Evolutionary conservation across 1,140 invertebrate genomes (phyloP).

Genomic region (Paracyclopina nana): DNA sequence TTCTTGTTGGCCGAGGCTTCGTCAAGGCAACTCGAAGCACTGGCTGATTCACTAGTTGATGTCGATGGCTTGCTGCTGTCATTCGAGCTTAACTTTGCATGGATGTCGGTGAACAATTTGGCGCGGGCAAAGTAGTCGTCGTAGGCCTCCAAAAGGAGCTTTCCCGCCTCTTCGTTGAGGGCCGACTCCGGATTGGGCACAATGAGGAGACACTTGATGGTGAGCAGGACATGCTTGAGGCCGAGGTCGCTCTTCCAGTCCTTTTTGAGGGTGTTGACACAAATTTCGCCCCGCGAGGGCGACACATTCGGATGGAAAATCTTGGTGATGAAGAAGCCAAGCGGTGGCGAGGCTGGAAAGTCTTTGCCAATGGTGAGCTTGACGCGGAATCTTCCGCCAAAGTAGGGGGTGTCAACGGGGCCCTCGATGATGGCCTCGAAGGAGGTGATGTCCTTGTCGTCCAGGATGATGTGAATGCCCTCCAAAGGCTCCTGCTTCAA

Average conservation of each 20-base stretch:
- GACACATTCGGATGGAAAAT: constrained; percentile 96
- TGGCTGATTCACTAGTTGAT: not conserved
- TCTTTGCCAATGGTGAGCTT: constrained; percentile 78
- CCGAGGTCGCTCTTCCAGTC: constrained; percentile 92
- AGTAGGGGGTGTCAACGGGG: constrained; percentile 60
- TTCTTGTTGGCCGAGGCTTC: constrained; percentile 3
- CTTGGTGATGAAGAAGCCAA: constrained; percentile 85
- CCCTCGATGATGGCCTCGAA: constrained; percentile 29
- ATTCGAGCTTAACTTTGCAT: constrained; percentile 42
- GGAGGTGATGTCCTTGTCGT: constrained; percentile 74
- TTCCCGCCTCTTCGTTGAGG: constrained; percentile 80
- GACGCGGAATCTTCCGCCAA: constrained; percentile 61
- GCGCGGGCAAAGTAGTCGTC: constrained; percentile 73
- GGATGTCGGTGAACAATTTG: constrained; percentile 84
- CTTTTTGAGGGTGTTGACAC: constrained; percentile 89
- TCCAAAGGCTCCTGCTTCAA: constrained; percentile 50
- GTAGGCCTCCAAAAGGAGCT: constrained; percentile 69
- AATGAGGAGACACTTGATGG: constrained; percentile 20
- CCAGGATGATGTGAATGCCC: constrained; percentile 62
- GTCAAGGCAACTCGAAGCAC: not conserved
- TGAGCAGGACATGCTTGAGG: constrained; percentile 77
- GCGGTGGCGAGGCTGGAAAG: constrained; percentile 77
- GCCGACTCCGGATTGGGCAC: constrained; percentile 86
- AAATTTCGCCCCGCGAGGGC: constrained; percentile 77
- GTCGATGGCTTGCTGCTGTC: not conserved